Percentiles rank a stretch among this genome's conserved stretches.
Evolutionary conservation across 2,888 invertebrate species (phyloP).

Genomic region (Agrochola lychnidis): DNA sequence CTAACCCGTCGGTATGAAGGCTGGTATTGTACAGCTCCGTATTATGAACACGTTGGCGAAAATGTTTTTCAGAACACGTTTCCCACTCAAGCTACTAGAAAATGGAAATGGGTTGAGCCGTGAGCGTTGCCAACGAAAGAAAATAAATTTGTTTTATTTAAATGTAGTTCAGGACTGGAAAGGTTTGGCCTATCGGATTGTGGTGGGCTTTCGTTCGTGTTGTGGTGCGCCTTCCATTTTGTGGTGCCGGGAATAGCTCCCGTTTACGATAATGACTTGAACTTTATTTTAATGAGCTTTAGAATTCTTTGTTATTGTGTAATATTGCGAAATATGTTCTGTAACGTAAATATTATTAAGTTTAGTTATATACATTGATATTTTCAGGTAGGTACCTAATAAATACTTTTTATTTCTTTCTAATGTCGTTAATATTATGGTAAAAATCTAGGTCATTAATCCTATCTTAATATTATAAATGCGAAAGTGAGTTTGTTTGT

Average conservation of each 20-base stretch:
- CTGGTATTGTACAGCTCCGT: constrained; percentile 42
- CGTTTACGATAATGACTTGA: constrained; percentile 27
- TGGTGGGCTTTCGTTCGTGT: constrained; percentile 35
- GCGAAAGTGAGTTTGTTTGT: too few relatives aligned
- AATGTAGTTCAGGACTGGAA: constrained; percentile 46
- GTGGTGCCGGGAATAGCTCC: constrained; percentile 11
- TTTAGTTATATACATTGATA: neutral
- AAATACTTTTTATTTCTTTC: too few relatives aligned
- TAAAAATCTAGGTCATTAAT: neutral
- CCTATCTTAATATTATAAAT: too few relatives aligned
- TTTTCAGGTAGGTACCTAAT: neutral
- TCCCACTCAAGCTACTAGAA: constrained; percentile 52
- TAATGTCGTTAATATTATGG: too few relatives aligned
- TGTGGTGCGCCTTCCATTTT: constrained; percentile 33
- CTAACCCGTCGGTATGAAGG: constrained; percentile 43
- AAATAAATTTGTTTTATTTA: constrained; percentile 60
- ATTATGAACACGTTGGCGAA: constrained; percentile 52
- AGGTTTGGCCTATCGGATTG: constrained; percentile 40
- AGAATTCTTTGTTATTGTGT: constrained; percentile 8
- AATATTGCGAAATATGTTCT: neutral
- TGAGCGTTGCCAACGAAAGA: constrained; percentile 42
- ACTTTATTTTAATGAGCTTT: constrained; percentile 42
- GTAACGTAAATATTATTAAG: neutral
- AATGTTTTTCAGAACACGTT: constrained; percentile 58
- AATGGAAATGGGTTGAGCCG: constrained; percentile 53